Base-by-base conservation (phyloP, 2,888 invertebrate genomes). In the Trichacis sp. region DNA sequence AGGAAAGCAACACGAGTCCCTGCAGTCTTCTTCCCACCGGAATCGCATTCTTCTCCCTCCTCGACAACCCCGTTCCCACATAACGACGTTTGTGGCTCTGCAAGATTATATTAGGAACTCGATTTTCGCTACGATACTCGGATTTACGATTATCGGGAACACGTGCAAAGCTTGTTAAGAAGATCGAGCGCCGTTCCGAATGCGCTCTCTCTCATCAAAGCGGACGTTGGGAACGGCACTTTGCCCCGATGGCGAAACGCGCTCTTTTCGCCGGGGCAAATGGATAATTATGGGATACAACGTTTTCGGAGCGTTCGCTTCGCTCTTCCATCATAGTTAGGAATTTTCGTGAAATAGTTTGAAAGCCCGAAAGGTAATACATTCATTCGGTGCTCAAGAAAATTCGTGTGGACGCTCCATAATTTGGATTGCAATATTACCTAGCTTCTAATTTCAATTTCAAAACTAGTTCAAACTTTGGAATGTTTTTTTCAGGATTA, bases 31-130 rank as follows among this genome's bases (percentile, higher is more conserved):
- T 77, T 95, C 95, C 96, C 96, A 97, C 99, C 99, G 84, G 98
- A 99, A 86, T 99, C 99, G 84, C 99, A 99, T 85, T 98, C 93
- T 86, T 99, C 99, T 14, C 94, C 97, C 46, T 92, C 92, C 83
- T 99, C 99, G 45, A 96, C 96, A 24, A 99, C 97, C 40, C 97
- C 96, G 85, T 99, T 99, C 53, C 99, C 99, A 85, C 99, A 99
- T 79, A 98, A 94, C 0, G 98, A 94, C 57, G 92, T 92, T 85
- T 96, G 94, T 14, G 95, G 94, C 81, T 96, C 97, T 94, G 86
- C 1, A 84, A 80, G 64, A 62, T 58, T 57, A 65, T 57, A 69
- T 60, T 64, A 53, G 52, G 52, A 61, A 60, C 52, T 65, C 51
- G 56, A 66, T 69, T 69, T 63, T 60, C 48, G 38, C 47, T 42